These are phyloP conservation scores for Euclidia mi DNA, from an alignment of 2,888 invertebrate genomes.

Conservation along the genomic window DNA sequence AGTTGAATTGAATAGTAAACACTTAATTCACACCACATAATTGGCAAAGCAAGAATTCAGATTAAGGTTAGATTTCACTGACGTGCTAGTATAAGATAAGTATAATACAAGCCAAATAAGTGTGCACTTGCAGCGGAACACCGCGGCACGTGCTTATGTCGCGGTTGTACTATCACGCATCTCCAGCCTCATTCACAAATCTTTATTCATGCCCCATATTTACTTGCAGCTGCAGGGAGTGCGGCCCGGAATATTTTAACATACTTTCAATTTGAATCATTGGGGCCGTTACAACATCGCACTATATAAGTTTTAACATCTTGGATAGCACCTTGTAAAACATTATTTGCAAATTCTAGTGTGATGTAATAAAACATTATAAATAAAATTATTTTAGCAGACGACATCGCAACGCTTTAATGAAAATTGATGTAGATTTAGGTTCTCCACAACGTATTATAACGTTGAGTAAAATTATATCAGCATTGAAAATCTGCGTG, in stretches of 20 bases:
- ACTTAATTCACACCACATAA: too few relatives aligned
- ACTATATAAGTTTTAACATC: constrained; percentile 15
- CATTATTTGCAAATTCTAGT: background rate
- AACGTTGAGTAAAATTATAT: too few relatives aligned
- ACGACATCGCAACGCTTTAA: too few relatives aligned
- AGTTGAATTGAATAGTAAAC: too few relatives aligned
- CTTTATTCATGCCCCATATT: constrained; percentile 71
- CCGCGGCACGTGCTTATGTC: constrained; percentile 80
- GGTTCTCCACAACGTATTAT: too few relatives aligned
- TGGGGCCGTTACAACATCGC: constrained; percentile 34
- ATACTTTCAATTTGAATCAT: constrained; percentile 60
- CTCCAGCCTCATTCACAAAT: constrained; percentile 77
- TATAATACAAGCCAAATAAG: constrained; percentile 39
- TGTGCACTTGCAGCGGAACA: constrained; percentile 63
- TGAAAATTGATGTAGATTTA: too few relatives aligned
- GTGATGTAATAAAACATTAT: too few relatives aligned
- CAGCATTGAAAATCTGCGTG: too few relatives aligned
- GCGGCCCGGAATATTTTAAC: constrained; percentile 61
- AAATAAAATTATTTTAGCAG: too few relatives aligned
- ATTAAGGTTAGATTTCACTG: constrained; percentile 2
- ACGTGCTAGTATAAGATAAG: constrained; percentile 15
- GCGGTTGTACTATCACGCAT: constrained; percentile 79
- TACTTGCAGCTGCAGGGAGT: constrained; percentile 56
- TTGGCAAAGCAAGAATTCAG: background rate
- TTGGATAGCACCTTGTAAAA: background rate